Conservation (phyloP, 1,140 invertebrate species). For the Drosophila arawakana region DNA sequence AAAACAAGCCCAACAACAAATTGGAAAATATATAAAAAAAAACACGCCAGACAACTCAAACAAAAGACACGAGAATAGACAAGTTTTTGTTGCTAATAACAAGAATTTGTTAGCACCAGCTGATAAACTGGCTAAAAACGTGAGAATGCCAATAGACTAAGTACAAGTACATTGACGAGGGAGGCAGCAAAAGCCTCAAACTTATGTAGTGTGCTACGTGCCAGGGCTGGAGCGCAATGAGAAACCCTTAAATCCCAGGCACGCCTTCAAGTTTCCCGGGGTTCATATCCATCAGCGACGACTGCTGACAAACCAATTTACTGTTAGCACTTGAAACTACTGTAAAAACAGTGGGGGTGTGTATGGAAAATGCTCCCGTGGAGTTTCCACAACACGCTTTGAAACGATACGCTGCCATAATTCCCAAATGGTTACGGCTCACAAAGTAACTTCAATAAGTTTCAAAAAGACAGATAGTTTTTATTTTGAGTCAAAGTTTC, state of each 20-base stretch:
- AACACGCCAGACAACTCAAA: slow-evolving; percentile 22
- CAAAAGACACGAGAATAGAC: slow-evolving; percentile 29
- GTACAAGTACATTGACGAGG: not conserved
- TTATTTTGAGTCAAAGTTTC: not conserved
- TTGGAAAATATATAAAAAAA: not conserved
- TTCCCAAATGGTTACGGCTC: not conserved
- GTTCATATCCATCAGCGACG: slow-evolving; percentile 20
- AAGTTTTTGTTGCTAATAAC: slow-evolving; percentile 12
- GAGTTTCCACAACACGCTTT: not conserved
- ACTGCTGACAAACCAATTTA: slow-evolving; percentile 32
- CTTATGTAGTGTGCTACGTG: slow-evolving; percentile 1
- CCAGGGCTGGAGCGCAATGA: not conserved
- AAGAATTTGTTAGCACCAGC: slow-evolving; percentile 30
- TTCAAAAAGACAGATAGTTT: not conserved
- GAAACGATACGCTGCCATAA: not conserved
- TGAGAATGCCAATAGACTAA: not conserved
- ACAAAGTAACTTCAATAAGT: not conserved
- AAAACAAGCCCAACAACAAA: slow-evolving; percentile 12
- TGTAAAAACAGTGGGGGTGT: not conserved
- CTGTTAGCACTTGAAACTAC: slow-evolving; percentile 9
- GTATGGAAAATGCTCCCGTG: not conserved
- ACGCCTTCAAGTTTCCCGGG: slow-evolving; percentile 16
- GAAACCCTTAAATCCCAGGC: slow-evolving; percentile 9
- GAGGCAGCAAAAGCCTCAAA: not conserved
- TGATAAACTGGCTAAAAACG: slow-evolving; percentile 33